Evolutionary conservation across 1,140 invertebrate genomes (phyloP).

Genomic region (Drosophila leontia): DNA sequence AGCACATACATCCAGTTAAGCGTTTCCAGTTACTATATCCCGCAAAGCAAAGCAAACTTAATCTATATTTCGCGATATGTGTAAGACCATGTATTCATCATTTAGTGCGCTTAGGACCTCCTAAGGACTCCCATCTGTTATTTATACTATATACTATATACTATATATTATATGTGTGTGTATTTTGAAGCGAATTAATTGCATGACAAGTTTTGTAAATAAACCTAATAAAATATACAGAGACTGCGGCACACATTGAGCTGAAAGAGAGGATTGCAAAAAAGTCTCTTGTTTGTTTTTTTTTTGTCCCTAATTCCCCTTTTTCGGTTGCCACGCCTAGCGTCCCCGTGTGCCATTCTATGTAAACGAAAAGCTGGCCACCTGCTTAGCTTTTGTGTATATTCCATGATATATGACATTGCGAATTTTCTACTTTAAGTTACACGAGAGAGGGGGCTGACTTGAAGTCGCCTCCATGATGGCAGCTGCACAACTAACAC

Average conservation of each 20-base stretch:
- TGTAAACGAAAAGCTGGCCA: slow-evolving; percentile 27
- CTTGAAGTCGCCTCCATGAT: slow-evolving; percentile 53
- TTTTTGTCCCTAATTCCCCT: neutral
- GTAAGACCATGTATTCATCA: slow-evolving; percentile 30
- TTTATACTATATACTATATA: slow-evolving; percentile 28
- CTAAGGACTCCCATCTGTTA: slow-evolving; percentile 41
- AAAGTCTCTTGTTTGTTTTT: slow-evolving; percentile 5
- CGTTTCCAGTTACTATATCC: slow-evolving; percentile 61
- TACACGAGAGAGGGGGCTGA: slow-evolving; percentile 29
- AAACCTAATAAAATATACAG: slow-evolving; percentile 57
- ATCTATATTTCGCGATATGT: slow-evolving; percentile 25
- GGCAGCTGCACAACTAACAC: slow-evolving; percentile 58
- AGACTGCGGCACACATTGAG: slow-evolving; percentile 39
- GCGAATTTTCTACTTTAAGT: slow-evolving; percentile 32
- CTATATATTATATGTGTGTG: slow-evolving; percentile 9
- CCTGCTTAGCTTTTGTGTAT: slow-evolving; percentile 34
- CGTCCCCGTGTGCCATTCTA: slow-evolving; percentile 24
- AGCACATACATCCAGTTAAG: slow-evolving; percentile 56
- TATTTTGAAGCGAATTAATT: slow-evolving; percentile 15
- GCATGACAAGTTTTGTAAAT: slow-evolving; percentile 71
- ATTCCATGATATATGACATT: slow-evolving; percentile 34
- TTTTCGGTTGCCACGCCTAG: slow-evolving; percentile 30
- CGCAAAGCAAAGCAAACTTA: slow-evolving; percentile 4
- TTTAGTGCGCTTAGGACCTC: slow-evolving; percentile 44
- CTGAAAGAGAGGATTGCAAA: slow-evolving; percentile 10